These are phyloP conservation scores for Bagarius yarrelli DNA, from an alignment of 2,113 vertebrate species.

Conservation along the genomic window DNA sequence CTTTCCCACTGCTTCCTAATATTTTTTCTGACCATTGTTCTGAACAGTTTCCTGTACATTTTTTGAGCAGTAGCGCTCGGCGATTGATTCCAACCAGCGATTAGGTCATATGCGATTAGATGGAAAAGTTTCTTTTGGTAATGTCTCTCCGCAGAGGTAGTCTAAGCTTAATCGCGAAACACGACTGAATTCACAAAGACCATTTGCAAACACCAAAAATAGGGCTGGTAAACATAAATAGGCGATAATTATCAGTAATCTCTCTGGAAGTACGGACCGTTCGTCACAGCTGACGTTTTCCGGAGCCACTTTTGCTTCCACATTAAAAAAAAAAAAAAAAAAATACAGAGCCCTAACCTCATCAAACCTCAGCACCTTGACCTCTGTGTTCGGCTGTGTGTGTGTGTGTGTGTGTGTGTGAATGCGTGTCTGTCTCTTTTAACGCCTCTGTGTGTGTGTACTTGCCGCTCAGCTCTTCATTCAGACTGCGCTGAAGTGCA, in stretches of 20 bases:
- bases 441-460: conserved; percentile 31
- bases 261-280: not conserved
- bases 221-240: not conserved
- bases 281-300: conserved; percentile 2
- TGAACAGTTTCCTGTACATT: too few relatives aligned
- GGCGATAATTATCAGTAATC: not conserved
- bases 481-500: conserved; percentile 76
- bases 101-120: not conserved
- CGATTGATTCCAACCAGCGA: not conserved
- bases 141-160: too few relatives aligned
- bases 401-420: not conserved
- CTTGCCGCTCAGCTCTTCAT: conserved; percentile 65
- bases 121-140: not conserved
- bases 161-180: not conserved
- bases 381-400: conserved; percentile 19
- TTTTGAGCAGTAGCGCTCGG: not conserved
- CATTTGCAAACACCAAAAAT: not conserved
- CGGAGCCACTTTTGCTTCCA: not conserved
- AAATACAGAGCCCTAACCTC: conserved; percentile 2
- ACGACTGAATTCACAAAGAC: not conserved
- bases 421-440: conserved; percentile 15
- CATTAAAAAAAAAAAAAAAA: not conserved
- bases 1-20: too few relatives aligned
- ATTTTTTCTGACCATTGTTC: too few relatives aligned
- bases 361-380: conserved; percentile 34